Conservation (phyloP, 2,888 invertebrate genomes). For the Brachyopa scutellaris region DNA sequence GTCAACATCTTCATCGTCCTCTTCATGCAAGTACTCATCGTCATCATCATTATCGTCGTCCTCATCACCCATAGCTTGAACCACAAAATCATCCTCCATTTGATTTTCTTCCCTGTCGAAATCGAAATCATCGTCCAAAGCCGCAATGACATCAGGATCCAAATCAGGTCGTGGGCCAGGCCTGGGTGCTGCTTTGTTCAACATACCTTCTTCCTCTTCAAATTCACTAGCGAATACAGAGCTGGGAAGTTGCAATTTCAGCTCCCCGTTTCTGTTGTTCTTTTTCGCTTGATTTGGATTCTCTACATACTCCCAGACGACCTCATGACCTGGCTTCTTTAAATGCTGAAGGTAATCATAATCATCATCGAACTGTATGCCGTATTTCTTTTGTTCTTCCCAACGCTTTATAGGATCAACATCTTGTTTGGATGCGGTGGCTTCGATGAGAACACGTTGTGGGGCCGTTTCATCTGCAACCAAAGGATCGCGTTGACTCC, state of each 20-base stretch:
- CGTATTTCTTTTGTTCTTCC: slow-evolving; percentile 92
- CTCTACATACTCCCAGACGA: slow-evolving; percentile 81
- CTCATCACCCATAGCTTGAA: slow-evolving; percentile 84
- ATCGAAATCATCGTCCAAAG: slow-evolving; percentile 96
- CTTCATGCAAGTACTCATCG: slow-evolving; percentile 70
- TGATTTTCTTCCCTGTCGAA: slow-evolving; percentile 91
- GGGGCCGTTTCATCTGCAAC: slow-evolving; percentile 94
- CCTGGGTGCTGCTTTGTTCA: slow-evolving; percentile 80
- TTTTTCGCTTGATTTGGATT: slow-evolving; percentile 79
- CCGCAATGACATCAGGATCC: slow-evolving; percentile 96
- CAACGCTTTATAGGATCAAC: slow-evolving; percentile 83
- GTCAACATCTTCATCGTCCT: slow-evolving; percentile 75
- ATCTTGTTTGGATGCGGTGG: slow-evolving; percentile 75
- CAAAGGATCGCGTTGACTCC: slow-evolving; percentile 96
- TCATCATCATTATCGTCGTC: slow-evolving; percentile 75
- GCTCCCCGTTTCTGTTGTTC: slow-evolving; percentile 67
- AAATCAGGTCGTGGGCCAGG: slow-evolving; percentile 86
- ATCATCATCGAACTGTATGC: slow-evolving; percentile 96
- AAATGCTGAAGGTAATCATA: slow-evolving; percentile 98
- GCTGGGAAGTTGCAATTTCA: slow-evolving; percentile 87
- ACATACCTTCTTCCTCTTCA: slow-evolving; percentile 90
- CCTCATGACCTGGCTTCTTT: slow-evolving; percentile 78
- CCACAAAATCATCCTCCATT: slow-evolving; percentile 96
- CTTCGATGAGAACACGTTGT: slow-evolving; percentile 90
- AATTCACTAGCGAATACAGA: slow-evolving; percentile 93